Percentiles rank a stretch among this genome's conserved stretches.
Conservation (phyloP, 1,140 invertebrate genomes). For the Zelostemma sp. region DNA sequence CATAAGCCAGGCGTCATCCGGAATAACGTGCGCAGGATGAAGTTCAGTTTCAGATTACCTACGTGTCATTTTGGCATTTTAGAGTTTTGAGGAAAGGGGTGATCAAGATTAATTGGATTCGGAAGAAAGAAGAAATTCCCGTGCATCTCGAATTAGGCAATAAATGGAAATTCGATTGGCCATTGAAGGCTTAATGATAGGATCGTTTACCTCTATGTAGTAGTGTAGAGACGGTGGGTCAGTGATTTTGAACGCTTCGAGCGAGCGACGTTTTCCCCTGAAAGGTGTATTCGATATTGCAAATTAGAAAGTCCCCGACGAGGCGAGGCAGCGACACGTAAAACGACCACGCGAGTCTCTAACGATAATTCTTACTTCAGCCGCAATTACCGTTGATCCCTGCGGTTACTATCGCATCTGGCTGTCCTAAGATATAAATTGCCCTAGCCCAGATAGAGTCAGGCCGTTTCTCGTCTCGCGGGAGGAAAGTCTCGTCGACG, state of each 20-base stretch:
- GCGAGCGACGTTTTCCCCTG: neutral
- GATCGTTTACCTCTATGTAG: neutral
- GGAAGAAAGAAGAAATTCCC: too few relatives aligned
- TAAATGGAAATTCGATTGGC: too few relatives aligned
- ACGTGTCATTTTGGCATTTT: too few relatives aligned
- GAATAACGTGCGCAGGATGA: too few relatives aligned
- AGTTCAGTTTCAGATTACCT: too few relatives aligned
- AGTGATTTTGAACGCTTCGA: neutral
- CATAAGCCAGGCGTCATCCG: too few relatives aligned
- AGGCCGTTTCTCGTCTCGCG: conserved; percentile 10
- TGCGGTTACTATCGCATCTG: conserved; percentile 17
- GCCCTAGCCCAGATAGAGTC: conserved; percentile 13
- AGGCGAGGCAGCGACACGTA: conserved; percentile 7
- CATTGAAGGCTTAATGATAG: too few relatives aligned
- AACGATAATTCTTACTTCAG: conserved; percentile 19
- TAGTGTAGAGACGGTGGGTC: neutral
- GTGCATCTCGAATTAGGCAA: too few relatives aligned
- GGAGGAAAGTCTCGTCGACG: conserved; percentile 7
- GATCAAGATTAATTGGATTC: too few relatives aligned
- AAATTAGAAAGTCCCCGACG: conserved; percentile 14
- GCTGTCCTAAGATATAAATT: conserved; percentile 16
- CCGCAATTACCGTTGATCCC: conserved; percentile 17
- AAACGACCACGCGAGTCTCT: conserved; percentile 16
- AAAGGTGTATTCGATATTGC: conserved; percentile 12
- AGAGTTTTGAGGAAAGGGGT: too few relatives aligned